Evolutionary conservation across 2,888 invertebrate species (phyloP).

Genomic region (Metellina segmentata): DNA sequence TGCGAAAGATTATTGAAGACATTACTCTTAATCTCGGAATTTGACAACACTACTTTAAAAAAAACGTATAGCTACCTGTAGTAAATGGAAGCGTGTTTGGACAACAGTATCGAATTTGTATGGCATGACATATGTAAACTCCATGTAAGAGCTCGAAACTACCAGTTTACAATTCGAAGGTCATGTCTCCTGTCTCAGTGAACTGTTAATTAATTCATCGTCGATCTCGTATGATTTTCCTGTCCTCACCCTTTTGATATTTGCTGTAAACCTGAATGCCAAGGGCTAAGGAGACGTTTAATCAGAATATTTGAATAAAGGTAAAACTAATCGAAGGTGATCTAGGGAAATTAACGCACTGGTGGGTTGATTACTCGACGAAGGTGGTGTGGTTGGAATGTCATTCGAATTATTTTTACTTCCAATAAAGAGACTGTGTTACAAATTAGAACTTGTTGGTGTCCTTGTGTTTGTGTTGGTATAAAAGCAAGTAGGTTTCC

Average conservation of each 20-base stretch:
- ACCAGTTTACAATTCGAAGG: no score
- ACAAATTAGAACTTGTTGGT: neutral
- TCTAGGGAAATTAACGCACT: neutral
- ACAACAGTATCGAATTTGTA: no score
- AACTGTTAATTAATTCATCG: neutral
- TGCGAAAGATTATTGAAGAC: no score
- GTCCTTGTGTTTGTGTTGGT: neutral
- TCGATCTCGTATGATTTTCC: neutral
- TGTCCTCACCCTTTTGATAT: neutral
- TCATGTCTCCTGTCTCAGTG: no score
- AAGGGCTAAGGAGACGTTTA: neutral
- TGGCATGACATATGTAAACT: no score
- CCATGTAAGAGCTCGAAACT: no score
- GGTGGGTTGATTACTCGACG: no score
- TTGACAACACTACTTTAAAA: no score
- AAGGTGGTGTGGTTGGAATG: neutral
- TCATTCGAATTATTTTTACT: neutral
- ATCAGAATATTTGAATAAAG: neutral
- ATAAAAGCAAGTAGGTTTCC: neutral
- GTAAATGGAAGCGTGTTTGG: no score
- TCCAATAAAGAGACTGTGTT: neutral
- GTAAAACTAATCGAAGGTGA: neutral
- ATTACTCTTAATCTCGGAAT: no score
- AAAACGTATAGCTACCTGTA: no score
- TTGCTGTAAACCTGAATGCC: neutral